These are phyloP conservation scores for Cydia pomonella DNA, from an alignment of 1,140 invertebrate genomes.

Conservation along the genomic window DNA sequence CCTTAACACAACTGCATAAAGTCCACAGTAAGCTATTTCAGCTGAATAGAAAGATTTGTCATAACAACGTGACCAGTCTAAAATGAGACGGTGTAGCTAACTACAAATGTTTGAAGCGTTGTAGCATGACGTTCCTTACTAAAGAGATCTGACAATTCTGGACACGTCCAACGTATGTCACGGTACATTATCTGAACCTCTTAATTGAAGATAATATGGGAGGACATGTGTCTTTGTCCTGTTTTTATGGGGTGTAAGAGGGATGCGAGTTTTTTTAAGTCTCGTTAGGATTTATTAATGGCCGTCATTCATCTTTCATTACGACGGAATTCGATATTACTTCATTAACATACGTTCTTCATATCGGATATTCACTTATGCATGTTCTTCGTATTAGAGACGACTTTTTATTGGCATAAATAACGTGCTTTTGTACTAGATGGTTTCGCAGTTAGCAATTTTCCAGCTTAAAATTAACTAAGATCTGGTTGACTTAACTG, in stretches of 20 bases:
- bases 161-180: conserved; percentile 64
- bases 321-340: conserved; percentile 8
- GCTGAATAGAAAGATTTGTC: conserved; percentile 38
- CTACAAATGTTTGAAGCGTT: conserved; percentile 4
- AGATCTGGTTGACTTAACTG: no score
- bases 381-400: not conserved
- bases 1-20: conserved; percentile 42
- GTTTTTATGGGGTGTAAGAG: conserved; percentile 73
- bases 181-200: conserved; percentile 70
- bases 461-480: no score
- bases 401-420: not conserved
- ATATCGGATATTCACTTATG: not conserved
- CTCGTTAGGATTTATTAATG: conserved; percentile 71
- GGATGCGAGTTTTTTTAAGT: conserved; percentile 66
- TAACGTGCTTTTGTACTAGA: no score
- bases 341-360: conserved; percentile 20
- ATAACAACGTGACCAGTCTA: conserved; percentile 43
- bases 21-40: conserved; percentile 41
- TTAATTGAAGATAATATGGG: conserved; percentile 79
- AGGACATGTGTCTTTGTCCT: conserved; percentile 75
- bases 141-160: conserved; percentile 37
- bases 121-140: conserved; percentile 24
- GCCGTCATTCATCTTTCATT: conserved; percentile 52
- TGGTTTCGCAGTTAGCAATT: no score
- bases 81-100: conserved; percentile 42